Base-by-base conservation (phyloP, 1,140 invertebrate genomes). In the Euschistus heros region DNA sequence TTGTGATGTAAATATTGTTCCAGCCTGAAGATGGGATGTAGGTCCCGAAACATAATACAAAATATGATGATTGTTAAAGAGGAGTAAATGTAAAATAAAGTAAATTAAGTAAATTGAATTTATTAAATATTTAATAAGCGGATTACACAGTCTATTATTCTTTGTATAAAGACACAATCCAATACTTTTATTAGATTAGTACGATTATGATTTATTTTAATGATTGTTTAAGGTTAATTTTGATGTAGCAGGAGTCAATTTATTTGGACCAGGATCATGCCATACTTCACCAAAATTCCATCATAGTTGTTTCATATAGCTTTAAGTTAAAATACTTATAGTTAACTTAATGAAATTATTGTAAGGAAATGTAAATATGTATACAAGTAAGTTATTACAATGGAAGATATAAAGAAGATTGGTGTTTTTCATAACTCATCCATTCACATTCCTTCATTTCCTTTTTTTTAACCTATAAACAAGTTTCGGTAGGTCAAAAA, bases 321-420 rank as follows among this genome's bases (percentile, higher is more conserved):
- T 68, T 47, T 68, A 54, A 64, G 62, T 63, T 64, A 46, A 24
- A 64, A 67, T 64, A 64, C n/a, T 59, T 60, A 63, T 42, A 64
- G 54, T 64, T 63, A 59, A 64, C 62, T 52, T 22, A 67, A 42
- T 59, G 46, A 64, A 59, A 44, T 64, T 66, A 64, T 66, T 66
- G 33, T 66, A 68, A 67, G 63, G 42, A 61, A 63, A 65, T 65
- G 66, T 66, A 63, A 68, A 66, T 66, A 63, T 68, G 65, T 68
- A 67, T 66, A 68, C 65, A 62, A 64, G 54, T 66, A 64, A 68
- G 68, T 68, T 68, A 68, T 68, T 68, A 68, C 68, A 68, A 68
- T 68, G 67, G 66, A 68, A 66, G 62, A 63, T 52, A 63, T 50
- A 66, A 61, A 37, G 33, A 37, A 37, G 5, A 10, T 10, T 37